Base-by-base conservation (phyloP, 1,140 invertebrate genomes). In the Camponotus pennsylvanicus region DNA sequence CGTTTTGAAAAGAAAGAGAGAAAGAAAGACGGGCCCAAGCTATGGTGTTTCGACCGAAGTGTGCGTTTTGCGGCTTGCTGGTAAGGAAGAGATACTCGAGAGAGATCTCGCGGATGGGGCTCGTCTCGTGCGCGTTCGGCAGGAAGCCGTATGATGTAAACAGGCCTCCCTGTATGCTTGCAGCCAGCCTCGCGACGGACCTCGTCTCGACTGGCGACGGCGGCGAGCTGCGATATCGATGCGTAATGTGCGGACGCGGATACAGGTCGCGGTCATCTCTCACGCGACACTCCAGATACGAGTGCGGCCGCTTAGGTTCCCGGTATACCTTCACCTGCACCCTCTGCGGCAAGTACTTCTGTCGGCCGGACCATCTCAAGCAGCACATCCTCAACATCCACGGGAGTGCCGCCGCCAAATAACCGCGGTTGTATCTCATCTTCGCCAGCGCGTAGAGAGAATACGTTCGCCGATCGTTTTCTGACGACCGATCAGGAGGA, bases 161-260 rank as follows among this genome's bases (percentile, higher is more conserved):
- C 92, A 92, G 91, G 92, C 91, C 92, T 94, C 92, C 92, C 63
- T 95, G 88, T 95, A 92, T 95, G 94, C 92, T 94, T 94, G 92
- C 94, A 95, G 95, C 86, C 89, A 92, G 92, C 91, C 92, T 92
- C 71, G 91, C 86, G 84, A 90, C 88, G 86, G 94, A 94, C 63
- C 90, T 89, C 83, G 92, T 89, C 85, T 91, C 89, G 59, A 82
- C 90, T 73, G 90, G 89, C 52, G 91, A 93, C n/a, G 86, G 91
- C 83, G 91, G 90, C 69, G 93, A 95, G 70, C 91, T 93, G 84
- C 91, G 92, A 85, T 95, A 93, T 93, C 93, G 92, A 57, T 96
- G 96, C 91, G 94, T 95, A 82, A 95, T 95, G 93, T 96, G 96
- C 85, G 95, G 95, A 88, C 94, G 95, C 63, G 93, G 93, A 77